Conservation (phyloP, 2,888 invertebrate genomes). For the Zonitis immaculata region DNA sequence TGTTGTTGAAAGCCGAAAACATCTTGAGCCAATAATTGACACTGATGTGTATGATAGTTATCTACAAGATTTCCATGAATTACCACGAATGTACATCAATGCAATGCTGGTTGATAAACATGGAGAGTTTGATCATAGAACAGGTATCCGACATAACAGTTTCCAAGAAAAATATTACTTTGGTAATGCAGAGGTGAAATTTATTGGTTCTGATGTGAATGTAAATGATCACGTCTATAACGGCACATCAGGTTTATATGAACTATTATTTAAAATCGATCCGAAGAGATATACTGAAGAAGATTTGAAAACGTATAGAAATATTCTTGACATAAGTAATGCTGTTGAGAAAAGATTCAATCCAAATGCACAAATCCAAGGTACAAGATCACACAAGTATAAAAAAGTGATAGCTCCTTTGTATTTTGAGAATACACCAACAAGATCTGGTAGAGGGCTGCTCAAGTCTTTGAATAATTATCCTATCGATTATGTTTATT, state of each 20-base stretch:
- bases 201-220: neutral
- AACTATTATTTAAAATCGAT: conserved; percentile 4
- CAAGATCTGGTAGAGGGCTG: too few species aligned
- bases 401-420: neutral
- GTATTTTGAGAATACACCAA: too few species aligned
- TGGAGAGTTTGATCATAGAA: conserved; percentile 2
- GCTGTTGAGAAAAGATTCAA: too few species aligned
- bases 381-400: neutral
- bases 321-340: conserved; percentile 1
- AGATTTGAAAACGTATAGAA: neutral
- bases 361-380: neutral
- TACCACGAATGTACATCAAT: conserved; percentile 1
- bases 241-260: conserved; percentile 4
- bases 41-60: neutral
- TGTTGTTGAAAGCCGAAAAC: too few species aligned
- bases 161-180: neutral
- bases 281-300: neutral
- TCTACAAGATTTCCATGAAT: neutral
- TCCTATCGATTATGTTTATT: too few species aligned
- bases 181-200: conserved; percentile 1
- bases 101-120: conserved; percentile 2
- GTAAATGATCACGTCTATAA: neutral
- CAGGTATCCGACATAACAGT: conserved; percentile 1
- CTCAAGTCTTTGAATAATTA: too few species aligned
- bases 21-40: too few species aligned